Base-by-base conservation (phyloP, 2,797 vertebrate genomes). In the Cryptoprocta ferox region DNA sequence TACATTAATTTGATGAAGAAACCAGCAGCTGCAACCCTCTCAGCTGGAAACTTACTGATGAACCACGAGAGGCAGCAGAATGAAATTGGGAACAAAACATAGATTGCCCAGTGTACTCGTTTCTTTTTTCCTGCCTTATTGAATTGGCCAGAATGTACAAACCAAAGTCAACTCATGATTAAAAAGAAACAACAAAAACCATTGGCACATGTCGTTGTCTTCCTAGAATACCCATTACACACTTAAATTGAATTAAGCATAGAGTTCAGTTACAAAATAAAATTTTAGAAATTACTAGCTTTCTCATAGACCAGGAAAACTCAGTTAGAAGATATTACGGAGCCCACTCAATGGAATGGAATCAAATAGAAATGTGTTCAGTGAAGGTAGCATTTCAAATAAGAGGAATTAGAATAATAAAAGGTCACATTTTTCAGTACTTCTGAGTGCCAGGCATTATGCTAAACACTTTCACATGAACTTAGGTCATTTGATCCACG, bases 81-180 rank as follows among this genome's bases (percentile, higher is more conserved):
- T 61, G 50, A 53, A 93, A 66, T 3, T n/a, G 53, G n/a, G 45
- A 87, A 71, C 19, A 82, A 88, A 92, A 66, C 73, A 56, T 24
- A 81, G 65, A 37, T 63, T 39, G 66, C 7, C 12, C 9, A 19
- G 35, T 11, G 6, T 3, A 32, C 32, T 80, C 4, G 15, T 95
- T 97, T 93, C 39, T 95, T 96, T 87, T 94, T 95, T 91, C 94
- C 30, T 94, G 75, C 71, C 86, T 87, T 97, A 84, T 95, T 89
- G 91, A 96, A 76, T 94, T 91, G 97, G 84, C 94, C 80, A 91
- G 65, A 65, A 50, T 65, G 15, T 86, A 75, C 24, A 84, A 97
- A 80, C 73, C 63, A 63, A 85, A 95, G 92, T 91, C 66, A 73
- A 90, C 65, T 86, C 84, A 84, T 56, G 19, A 65, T 81, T 82